Base-by-base conservation (phyloP, 1,140 invertebrate species). In the Bursaphelenchus mucronatus region DNA sequence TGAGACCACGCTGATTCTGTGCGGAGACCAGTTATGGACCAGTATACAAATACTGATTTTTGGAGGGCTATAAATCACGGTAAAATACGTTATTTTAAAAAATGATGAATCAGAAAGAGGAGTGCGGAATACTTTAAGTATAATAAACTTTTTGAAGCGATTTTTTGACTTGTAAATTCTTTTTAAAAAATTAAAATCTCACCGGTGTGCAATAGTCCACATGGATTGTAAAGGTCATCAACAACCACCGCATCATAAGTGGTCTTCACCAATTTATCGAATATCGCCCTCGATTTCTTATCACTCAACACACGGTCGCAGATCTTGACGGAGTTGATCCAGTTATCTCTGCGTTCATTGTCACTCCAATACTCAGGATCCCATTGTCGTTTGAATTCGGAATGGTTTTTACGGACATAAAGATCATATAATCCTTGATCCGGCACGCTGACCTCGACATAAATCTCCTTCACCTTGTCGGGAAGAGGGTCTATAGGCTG, bases 151-250 rank as follows among this genome's bases (percentile, higher is more conserved):
- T n/a, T n/a, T n/a, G n/a, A n/a, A n/a, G n/a, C n/a, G n/a, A n/a
- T n/a, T n/a, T n/a, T n/a, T n/a, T n/a, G n/a, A n/a, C n/a, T n/a
- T n/a, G n/a, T n/a, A n/a, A n/a, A n/a, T n/a, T n/a, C n/a, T n/a
- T n/a, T n/a, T n/a, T 64, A 47, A 2, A 11, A 21, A 65, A 19
- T 21, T 57, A 53, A 54, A 39, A 66, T 65, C 39, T 65, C 21
- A 10, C 56, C 72, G 41, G 72, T 71, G 45, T 75, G 59, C 8
- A 74, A 52, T 1, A 77, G 47, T 44, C 75, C 75, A 53, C 79
- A 81, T 17, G 78, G 78, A 55, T 81, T 81, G 73, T 80, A 80
- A 10, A 80, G 53, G 62, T 80, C 78, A 63, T 80, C 78, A 10
- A 80, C 56, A 40, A 78, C 67, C 15, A 76, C 73, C 15, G 73